Conservation (phyloP, 2,888 invertebrate genomes). For the Drosophila leonis region DNA sequence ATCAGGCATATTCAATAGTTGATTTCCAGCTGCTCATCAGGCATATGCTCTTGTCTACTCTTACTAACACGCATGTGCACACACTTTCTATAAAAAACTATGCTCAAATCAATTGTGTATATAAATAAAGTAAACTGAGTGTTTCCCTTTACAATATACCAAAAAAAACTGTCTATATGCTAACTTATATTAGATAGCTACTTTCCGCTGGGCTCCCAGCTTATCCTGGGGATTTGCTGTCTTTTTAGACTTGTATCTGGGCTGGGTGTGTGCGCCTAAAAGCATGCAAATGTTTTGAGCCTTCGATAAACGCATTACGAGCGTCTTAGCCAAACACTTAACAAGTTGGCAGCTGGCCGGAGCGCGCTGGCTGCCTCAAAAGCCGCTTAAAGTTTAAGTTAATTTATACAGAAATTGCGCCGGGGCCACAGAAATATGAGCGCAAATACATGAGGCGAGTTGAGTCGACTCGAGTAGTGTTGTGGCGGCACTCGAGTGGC, state of each 20-base stretch:
- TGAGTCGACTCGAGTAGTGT: conserved; percentile 18
- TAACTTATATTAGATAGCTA: neutral
- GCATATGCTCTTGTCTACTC: too few species aligned
- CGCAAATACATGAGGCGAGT: conserved; percentile 20
- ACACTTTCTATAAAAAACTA: too few species aligned
- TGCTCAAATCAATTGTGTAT: too few species aligned
- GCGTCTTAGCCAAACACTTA: conserved; percentile 47
- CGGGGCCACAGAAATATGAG: conserved; percentile 32
- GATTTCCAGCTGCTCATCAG: too few species aligned
- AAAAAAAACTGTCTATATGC: neutral
- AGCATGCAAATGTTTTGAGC: conserved; percentile 36
- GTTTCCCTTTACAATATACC: neutral
- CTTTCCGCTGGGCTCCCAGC: neutral
- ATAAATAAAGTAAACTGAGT: too few species aligned
- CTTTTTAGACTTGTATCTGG: neutral
- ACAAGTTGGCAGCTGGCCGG: conserved; percentile 20
- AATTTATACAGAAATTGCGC: conserved; percentile 37
- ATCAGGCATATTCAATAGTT: too few species aligned
- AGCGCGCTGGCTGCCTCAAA: conserved; percentile 5
- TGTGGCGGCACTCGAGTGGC: conserved; percentile 53
- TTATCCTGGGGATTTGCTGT: conserved; percentile 6
- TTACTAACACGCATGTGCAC: too few species aligned
- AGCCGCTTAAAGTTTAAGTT: conserved; percentile 53
- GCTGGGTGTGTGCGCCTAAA: conserved; percentile 11
- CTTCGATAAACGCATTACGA: conserved; percentile 53